A percentile compares a stretch with the other conserved stretches of the same genome.
phyloP scores from a whole-genome alignment of 2,888 invertebrate genomes.

The Sacculina carcini region DNA sequence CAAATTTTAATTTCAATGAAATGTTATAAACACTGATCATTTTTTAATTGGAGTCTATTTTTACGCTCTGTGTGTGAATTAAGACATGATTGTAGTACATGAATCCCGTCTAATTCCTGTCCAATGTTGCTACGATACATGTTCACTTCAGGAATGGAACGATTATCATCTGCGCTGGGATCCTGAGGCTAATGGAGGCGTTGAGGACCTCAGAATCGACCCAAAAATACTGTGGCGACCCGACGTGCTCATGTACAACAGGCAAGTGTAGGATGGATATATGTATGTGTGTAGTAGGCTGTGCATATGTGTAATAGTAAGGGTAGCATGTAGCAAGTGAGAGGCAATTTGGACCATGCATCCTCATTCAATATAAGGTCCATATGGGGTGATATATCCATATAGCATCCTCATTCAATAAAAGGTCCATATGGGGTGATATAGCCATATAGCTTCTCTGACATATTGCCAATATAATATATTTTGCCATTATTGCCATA shows the following conservation, averaged over 20 bases:
- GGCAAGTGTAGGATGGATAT: conserved; percentile 30
- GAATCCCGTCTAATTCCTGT: too few relatives aligned
- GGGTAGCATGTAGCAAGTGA: background rate
- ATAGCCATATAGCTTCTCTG: background rate
- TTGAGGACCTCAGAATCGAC: conserved; percentile 78
- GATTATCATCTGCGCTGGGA: conserved; percentile 95
- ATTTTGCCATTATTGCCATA: too few relatives aligned
- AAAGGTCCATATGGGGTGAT: background rate
- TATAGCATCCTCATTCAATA: background rate
- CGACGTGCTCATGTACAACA: conserved; percentile 98
- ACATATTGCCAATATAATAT: too few relatives aligned
- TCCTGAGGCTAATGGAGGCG: conserved; percentile 73
- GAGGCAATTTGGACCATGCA: background rate
- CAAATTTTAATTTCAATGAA: too few relatives aligned
- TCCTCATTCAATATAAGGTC: background rate
- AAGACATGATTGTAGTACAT: too few relatives aligned
- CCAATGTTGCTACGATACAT: too few relatives aligned
- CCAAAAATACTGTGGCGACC: conserved; percentile 93
- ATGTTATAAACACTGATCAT: too few relatives aligned
- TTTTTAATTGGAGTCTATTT: too few relatives aligned
- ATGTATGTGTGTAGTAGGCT: background rate
- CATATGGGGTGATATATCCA: background rate
- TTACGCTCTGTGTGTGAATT: too few relatives aligned
- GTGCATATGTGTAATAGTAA: background rate
- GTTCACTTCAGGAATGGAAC: conserved; percentile 82